Base-by-base conservation (phyloP, 2,113 vertebrate genomes). In the Dasyprocta punctata region DNA sequence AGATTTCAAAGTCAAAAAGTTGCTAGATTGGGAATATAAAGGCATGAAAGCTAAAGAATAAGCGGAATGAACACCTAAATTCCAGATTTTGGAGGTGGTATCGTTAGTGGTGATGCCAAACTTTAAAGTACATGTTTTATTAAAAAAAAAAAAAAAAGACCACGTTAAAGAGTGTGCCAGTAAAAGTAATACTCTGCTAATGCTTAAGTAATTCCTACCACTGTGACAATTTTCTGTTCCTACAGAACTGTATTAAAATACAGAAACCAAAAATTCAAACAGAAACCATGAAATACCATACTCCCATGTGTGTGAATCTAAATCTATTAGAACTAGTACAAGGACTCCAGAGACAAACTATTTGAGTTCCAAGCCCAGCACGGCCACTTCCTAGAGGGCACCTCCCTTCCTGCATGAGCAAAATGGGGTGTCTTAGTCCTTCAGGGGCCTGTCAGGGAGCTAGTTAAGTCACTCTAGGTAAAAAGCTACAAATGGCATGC, bases 101-200 rank as follows among this genome's bases (percentile, higher is more conserved):
- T 2, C 85, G n/a, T 61, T 71, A 95, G 5, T 73, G 52, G 54
- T 78, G 14, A 93, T 75, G 33, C 90, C 63, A 94, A 67, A 84
- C 63, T 93, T 95, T 96, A 65, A 97, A 86, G 69, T n/a, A n/a
- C n/a, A n/a, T n/a, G n/a, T n/a, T n/a, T n/a, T 86, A 85, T 77
- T 77, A 69, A 87, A 63, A 88, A 90, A 94, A 93, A 95, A 33
- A 77, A 17, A 73, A 69, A 0, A 83, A 63, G 58, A 44, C 8
- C n/a, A 93, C n/a, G 41, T 47, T 94, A 83, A 85, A 80, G 63
- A 94, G 44, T 73, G 49, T 89, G 26, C 22, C 96, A 30, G 11
- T 92, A 97, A 96, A 96, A 58, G 12, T 44, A 91, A 87, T 52
- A 84, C 91, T 85, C 86, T 96, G 14, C 86, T 83, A 83, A 69